Percentiles rank a stretch among this genome's conserved stretches.
These are phyloP conservation scores for Nicator chloris DNA, from an alignment of 2,113 vertebrate species.

Conservation along the genomic window DNA sequence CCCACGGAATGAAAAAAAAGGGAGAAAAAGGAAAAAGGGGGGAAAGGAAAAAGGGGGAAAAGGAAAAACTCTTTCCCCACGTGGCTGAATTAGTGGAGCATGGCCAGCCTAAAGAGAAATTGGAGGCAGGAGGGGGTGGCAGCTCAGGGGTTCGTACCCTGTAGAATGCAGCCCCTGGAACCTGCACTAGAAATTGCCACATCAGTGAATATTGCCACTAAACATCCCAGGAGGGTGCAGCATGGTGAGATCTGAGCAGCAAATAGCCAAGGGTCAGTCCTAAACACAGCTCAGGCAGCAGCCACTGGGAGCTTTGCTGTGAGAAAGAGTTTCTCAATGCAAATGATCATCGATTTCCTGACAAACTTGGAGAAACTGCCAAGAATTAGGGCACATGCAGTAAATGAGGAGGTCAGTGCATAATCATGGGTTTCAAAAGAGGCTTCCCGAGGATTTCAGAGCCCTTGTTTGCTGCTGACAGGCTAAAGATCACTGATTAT, in stretches of 20 bases:
- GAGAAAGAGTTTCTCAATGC: slow-evolving; percentile 13
- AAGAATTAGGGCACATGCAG: background rate
- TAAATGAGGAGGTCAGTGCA: slow-evolving; percentile 22
- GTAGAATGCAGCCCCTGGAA: background rate
- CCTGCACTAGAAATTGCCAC: background rate
- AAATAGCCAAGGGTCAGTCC: background rate
- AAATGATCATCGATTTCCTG: slow-evolving; percentile 21
- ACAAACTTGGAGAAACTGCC: background rate
- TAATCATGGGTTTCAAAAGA: slow-evolving; percentile 15
- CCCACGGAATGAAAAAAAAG: background rate
- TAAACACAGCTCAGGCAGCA: background rate
- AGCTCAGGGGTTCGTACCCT: accelerated
- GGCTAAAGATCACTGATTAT: background rate
- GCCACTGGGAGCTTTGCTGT: background rate
- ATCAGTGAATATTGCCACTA: background rate
- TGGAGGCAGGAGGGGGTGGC: background rate
- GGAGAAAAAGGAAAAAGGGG: accelerated
- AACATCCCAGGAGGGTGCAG: background rate
- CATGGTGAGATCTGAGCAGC: background rate
- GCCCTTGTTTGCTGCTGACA: background rate
- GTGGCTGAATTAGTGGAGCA: background rate
- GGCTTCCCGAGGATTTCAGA: background rate
- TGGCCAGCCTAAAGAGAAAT: background rate
- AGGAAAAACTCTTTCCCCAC: background rate
- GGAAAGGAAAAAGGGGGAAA: background rate